phyloP scores from a whole-genome alignment of 2,888 invertebrate species.

The Malthinus flaveolus region DNA sequence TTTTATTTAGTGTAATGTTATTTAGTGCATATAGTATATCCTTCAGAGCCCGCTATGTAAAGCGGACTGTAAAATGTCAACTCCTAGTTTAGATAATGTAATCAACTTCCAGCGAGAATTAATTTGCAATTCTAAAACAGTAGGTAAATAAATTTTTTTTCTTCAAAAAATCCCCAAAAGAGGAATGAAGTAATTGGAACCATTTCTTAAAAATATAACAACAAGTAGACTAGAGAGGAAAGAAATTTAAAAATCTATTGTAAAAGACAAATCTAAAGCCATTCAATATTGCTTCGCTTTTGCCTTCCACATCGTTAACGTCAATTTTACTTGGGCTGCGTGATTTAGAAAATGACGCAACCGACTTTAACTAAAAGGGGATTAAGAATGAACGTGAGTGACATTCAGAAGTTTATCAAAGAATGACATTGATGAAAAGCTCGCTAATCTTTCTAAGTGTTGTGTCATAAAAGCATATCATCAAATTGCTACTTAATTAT shows the following conservation, averaged over 20 bases:
- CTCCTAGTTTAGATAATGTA: too few relatives aligned
- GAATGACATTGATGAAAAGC: conserved; percentile 14
- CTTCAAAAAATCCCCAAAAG: too few relatives aligned
- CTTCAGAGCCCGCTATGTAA: too few relatives aligned
- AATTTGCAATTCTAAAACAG: too few relatives aligned
- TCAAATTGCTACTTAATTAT: conserved; percentile 11
- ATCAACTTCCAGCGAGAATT: too few relatives aligned
- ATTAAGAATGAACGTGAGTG: conserved; percentile 12
- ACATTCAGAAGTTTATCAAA: conserved; percentile 12
- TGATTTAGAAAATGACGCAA: conserved; percentile 11
- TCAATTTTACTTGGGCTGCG: conserved; percentile 7
- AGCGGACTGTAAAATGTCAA: too few relatives aligned
- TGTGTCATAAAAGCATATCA: conserved; percentile 10
- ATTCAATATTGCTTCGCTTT: conserved; percentile 8
- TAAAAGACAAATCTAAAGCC: neutral
- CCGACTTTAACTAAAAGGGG: conserved; percentile 10
- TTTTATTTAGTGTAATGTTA: too few relatives aligned
- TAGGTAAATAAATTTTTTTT: too few relatives aligned
- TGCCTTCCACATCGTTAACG: conserved; percentile 12
- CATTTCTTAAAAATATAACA: too few relatives aligned
- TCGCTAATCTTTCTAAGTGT: conserved; percentile 7
- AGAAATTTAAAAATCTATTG: neutral
- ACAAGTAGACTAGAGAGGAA: too few relatives aligned
- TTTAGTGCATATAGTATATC: too few relatives aligned
- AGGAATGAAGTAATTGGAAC: too few relatives aligned